phyloP scores from a whole-genome alignment of 1,140 invertebrate species.

The Manduca sexta region DNA sequence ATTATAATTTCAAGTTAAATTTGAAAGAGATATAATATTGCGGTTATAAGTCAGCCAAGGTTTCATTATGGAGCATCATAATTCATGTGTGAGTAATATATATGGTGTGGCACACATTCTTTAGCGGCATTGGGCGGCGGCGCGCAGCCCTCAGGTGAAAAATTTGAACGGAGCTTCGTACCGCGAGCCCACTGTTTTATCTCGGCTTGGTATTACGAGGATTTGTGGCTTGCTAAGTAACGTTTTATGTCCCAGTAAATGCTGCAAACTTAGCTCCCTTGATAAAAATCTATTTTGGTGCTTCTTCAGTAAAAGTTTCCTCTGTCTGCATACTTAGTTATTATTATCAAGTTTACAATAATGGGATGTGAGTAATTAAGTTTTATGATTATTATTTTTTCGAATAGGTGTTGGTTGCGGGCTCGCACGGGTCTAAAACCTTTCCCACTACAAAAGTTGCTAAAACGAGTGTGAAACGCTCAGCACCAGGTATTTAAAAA shows the following conservation, averaged over 20 bases:
- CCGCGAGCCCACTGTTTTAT: slow-evolving; percentile 68
- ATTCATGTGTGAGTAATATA: slow-evolving; percentile 65
- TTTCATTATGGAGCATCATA: slow-evolving; percentile 62
- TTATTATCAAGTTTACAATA: no score
- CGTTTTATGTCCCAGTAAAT: slow-evolving; percentile 65
- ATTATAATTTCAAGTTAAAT: neutral
- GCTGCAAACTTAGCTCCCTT: slow-evolving; percentile 57
- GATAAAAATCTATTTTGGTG: slow-evolving; percentile 62
- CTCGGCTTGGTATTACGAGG: slow-evolving; percentile 71
- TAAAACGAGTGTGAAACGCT: no score
- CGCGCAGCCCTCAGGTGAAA: slow-evolving; percentile 58
- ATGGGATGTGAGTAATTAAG: no score
- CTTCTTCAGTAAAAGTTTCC: slow-evolving; percentile 20
- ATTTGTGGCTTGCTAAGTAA: slow-evolving; percentile 72
- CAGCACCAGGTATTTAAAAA: no score
- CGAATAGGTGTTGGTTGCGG: no score
- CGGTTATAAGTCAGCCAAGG: slow-evolving; percentile 42
- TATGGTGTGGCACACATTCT: slow-evolving; percentile 52
- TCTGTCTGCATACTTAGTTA: no score
- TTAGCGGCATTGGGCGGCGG: slow-evolving; percentile 18
- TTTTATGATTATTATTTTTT: no score
- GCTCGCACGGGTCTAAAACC: no score
- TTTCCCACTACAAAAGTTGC: no score
- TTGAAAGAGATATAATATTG: slow-evolving; percentile 19
- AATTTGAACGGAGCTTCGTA: slow-evolving; percentile 58